Base-by-base conservation (phyloP, 2,113 vertebrate species). In the Menidia beryllina region DNA sequence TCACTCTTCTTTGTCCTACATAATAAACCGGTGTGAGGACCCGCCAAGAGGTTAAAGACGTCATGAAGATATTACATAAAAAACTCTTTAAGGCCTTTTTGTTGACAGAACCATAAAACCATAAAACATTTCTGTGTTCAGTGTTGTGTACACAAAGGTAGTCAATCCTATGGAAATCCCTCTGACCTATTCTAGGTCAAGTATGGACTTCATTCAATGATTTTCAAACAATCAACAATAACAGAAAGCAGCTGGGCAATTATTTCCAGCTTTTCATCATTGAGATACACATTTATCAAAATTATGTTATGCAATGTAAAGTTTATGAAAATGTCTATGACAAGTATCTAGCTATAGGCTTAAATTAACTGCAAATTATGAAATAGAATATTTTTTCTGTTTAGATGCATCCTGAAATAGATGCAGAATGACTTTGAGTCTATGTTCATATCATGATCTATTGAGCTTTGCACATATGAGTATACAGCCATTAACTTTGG, bases 51-150 rank as follows among this genome's bases (percentile, higher is more conserved):
- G 41, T 73, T 26, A 48, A 68, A 41, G 1, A 34, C 30, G 20
- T 39, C 23, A 7, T 30, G 15, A 7, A 21, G 48, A 6, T 36
- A 23, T 8, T 36, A 12, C 0, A 4, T 54, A 11, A 45, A 11
- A 51, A 48, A 67, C 21, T 30, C 27, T 36, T 25, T 3, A 7
- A 26, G 38, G 20, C 30, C 11, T 60, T 20, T 19, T 2, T 30
- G 15, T 51, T 56, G 52, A 68, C 56, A 59, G 23, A 55, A 17
- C 17, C 49, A 51, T 82, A 63, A 66, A 72, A 24, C 48, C n/a
- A n/a, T n/a, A n/a, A n/a, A n/a, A n/a, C n/a, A n/a, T 26, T 45
- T 54, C 9, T 20, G 57, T 60, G 19, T 81, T 20, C n/a, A n/a
- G n/a, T n/a, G n/a, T 71, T 54, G 48, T 2, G 26, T 7, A 20